Evolutionary conservation across 2,888 invertebrate species (phyloP), one percentile per base, ranked within the genome.

Genomic region (Xestobium rufovillosum): DNA sequence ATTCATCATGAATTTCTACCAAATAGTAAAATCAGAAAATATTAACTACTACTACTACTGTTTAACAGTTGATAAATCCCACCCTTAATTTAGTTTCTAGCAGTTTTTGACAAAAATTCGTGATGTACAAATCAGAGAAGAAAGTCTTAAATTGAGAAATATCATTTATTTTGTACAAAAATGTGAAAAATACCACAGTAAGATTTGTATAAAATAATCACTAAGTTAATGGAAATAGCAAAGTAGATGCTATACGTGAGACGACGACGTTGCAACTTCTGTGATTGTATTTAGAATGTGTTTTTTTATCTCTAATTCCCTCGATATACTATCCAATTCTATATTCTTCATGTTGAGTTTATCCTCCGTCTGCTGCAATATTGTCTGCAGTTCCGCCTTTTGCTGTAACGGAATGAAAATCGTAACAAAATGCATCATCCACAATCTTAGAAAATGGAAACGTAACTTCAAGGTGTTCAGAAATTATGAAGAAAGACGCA

Each of bases 271-370:
- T 4, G 59, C 57, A 34, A 62, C 49, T 49, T 56, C 57, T 9
- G 56, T 59, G 17, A 63, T 63, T 13, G 57, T 57, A n/a, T 58
- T 57, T 12, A 63, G 44, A 36, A 61, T 54, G 17, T 53, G 43
- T 32, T 53, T 54, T 15, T 53, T 56, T 14, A 50, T 45, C 4
- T 44, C 32, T 27, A 60, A 48, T 11, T 57, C 56, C 27, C 48
- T 46, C n/a, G 43, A 48, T 8, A 53, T 45, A 25, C 58, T 56
- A 3, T 46, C 39, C 10, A 61, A 41, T 43, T 58, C 53, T n/a
- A 43, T 47, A 16, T 50, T 51, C 31, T 50, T 52, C 8, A 46
- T 38, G 2, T 44, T 26, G 23, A 56, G 36, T 31, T 51, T 41
- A 4, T 42, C 42, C 32, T 53, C 48, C 6, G 42, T 43, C 1